These are phyloP conservation scores for Tetrax tetrax DNA, from an alignment of 2,113 vertebrate genomes.

Conservation along the genomic window DNA sequence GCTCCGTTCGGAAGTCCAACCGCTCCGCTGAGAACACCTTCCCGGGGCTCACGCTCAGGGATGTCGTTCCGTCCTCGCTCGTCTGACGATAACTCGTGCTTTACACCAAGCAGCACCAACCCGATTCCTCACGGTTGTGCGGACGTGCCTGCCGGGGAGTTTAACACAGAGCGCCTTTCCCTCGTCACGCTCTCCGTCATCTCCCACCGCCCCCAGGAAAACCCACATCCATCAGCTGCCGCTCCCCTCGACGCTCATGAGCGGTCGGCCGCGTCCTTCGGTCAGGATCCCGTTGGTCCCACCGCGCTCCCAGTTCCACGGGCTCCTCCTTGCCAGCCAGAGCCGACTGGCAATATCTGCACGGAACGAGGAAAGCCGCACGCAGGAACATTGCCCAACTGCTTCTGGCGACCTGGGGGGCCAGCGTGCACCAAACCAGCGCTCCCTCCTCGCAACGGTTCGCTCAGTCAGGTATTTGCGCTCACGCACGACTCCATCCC, in stretches of 20 bases:
- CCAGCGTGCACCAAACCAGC: not conserved
- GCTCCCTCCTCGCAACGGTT: too few relatives aligned
- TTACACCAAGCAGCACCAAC: not conserved
- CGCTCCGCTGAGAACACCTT: not conserved
- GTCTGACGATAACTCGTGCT: not conserved
- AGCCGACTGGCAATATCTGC: not conserved
- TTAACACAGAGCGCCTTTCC: too few relatives aligned
- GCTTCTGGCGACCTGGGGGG: not conserved
- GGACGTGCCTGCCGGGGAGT: not conserved
- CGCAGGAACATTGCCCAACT: not conserved
- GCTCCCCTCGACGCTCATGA: not conserved
- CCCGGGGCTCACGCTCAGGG: not conserved
- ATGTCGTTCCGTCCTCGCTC: not conserved
- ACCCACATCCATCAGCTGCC: not conserved
- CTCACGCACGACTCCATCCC: not conserved
- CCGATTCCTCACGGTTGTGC: not conserved
- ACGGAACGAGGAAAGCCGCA: not conserved
- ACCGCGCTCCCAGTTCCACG: not conserved
- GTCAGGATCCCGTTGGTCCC: not conserved
- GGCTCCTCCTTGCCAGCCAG: not conserved
- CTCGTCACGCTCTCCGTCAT: too few relatives aligned
- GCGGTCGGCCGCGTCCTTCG: not conserved
- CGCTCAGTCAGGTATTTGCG: too few relatives aligned
- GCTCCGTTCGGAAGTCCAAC: not conserved
- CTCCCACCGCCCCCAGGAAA: not conserved